Evolutionary conservation across 2,797 vertebrate genomes (phyloP), one percentile per base, ranked within the genome.

Genomic region (Microctenopoma lineatum): DNA sequence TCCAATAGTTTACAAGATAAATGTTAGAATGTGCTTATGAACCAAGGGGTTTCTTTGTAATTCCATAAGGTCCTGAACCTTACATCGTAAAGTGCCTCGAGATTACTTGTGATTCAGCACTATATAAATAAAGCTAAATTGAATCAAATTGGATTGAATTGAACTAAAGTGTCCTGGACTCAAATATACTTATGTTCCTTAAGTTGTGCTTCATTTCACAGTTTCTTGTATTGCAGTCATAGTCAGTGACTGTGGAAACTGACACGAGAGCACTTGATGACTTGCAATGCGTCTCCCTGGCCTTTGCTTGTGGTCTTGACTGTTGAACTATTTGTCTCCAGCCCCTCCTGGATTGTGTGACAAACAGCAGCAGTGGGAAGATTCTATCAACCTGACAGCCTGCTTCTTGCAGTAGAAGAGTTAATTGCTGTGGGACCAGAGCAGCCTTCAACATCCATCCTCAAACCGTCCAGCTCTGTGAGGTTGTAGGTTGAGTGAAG

Each of bases 361-460:
- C 87, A 86, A 81, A 77, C 82, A 69, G 79, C 85, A 67, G 81
- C 59, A 60, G 75, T 73, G 79, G 82, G 83, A 84, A 90, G 90
- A 89, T 89, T 92, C 89, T 89, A 89, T 93, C 86, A 93, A 86
- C 56, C 87, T 90, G 93, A 92, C 93, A 90, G 88, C 82, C 86
- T 56, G 79, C 81, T 89, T 92, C 89, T 91, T 91, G 87, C 79
- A 81, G 85, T 66, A 92, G 87, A 90, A 90, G 88, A 94, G 92
- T 92, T 94, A 94, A 94, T 93, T 93, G 93, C 91, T 93, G 87
- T 89, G 91, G 92, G 93, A 93, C 88, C 73, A 26, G 73, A 78
- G 75, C 75, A 84, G 87, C 84, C 83, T 89, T 94, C 91, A 81
- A 85, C 87, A 92, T 93, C 92, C 87, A 92, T 93, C 92, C 93